Evolutionary conservation across 2,113 vertebrate genomes (phyloP).

Genomic region (Potamarius usumacintae): DNA sequence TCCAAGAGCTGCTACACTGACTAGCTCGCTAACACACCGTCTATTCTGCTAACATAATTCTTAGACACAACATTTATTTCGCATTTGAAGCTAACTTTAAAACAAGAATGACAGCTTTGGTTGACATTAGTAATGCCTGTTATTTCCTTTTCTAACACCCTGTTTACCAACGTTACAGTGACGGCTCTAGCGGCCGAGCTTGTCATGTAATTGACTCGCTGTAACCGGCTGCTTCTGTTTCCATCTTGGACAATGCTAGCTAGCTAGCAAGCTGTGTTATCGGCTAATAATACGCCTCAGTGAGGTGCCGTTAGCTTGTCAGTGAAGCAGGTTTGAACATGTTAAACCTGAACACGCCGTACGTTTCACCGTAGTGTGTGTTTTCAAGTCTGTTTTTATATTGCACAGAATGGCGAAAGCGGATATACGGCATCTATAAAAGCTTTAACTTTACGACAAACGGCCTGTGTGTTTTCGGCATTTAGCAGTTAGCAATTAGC

Average conservation of each 20-base stretch:
- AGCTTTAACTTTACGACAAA: conserved; percentile 3
- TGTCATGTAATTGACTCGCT: neutral
- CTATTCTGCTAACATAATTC: neutral
- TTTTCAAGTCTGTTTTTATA: neutral
- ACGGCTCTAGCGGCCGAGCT: neutral
- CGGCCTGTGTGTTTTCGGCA: neutral
- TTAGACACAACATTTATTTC: neutral
- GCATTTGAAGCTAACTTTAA: too few relatives aligned
- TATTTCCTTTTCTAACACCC: neutral
- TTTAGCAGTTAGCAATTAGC: conserved; percentile 54
- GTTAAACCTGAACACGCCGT: too few relatives aligned
- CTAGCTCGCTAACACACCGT: neutral
- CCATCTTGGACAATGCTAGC: conserved; percentile 24
- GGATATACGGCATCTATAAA: neutral
- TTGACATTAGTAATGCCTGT: neutral
- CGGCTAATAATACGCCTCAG: neutral
- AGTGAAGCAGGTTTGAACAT: neutral
- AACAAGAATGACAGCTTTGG: neutral
- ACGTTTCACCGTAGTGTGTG: too few relatives aligned
- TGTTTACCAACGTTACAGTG: neutral
- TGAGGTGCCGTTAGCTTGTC: neutral
- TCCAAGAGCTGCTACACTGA: neutral
- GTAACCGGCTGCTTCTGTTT: conserved; percentile 8
- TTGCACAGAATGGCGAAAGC: conserved; percentile 24
- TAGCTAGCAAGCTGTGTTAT: neutral